These are phyloP conservation scores for Halcyon senegalensis DNA, from an alignment of 2,113 vertebrate species.

Conservation along the genomic window DNA sequence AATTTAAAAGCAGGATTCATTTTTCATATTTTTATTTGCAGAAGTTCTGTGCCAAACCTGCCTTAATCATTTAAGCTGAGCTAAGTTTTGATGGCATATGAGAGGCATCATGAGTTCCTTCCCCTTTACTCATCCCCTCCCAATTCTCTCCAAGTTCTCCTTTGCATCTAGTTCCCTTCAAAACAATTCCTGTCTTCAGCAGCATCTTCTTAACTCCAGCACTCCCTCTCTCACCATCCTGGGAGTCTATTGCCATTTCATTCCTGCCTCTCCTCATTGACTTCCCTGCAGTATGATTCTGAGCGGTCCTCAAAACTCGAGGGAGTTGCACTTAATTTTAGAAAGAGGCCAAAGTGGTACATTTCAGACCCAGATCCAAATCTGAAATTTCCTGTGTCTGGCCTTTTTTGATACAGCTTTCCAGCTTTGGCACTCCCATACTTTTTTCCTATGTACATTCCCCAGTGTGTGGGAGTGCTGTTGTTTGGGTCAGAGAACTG, in stretches of 20 bases:
- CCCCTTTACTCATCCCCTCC: neutral
- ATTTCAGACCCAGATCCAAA: slow-evolving; percentile 22
- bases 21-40: slow-evolving; percentile 5
- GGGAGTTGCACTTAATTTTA: neutral
- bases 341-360: neutral
- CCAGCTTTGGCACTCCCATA: slow-evolving; percentile 29
- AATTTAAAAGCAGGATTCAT: slow-evolving; percentile 18
- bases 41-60: neutral
- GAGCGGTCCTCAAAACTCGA: neutral
- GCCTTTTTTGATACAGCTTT: neutral
- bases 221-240: neutral
- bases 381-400: neutral
- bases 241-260: neutral
- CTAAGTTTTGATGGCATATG: slow-evolving; percentile 3
- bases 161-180: neutral
- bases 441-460: neutral
- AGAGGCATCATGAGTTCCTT: slow-evolving; percentile 29
- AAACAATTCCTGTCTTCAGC: neutral
- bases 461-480: slow-evolving; percentile 55
- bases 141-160: neutral
- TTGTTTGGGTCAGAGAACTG: slow-evolving; percentile 53
- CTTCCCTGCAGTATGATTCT: neutral
- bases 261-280: neutral
- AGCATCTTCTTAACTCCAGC: neutral
- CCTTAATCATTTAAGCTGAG: neutral